These are phyloP conservation scores for Heteromurus nitidus DNA, from an alignment of 2,888 invertebrate species.

Conservation along the genomic window DNA sequence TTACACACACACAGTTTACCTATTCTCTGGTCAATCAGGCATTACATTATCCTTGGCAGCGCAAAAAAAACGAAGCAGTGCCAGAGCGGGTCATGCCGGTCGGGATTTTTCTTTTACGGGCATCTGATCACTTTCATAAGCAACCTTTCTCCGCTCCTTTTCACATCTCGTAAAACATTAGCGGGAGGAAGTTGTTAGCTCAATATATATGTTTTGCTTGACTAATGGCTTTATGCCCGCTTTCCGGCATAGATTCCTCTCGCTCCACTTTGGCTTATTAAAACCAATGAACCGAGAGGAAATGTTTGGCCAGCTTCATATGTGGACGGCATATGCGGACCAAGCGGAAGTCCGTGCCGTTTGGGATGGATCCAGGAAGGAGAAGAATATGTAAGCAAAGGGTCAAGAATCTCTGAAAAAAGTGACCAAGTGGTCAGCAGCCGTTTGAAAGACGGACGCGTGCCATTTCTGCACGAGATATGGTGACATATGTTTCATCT, in stretches of 20 bases:
- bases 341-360: conserved; percentile 42
- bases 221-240: conserved; percentile 60
- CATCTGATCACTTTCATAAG: conserved; percentile 26
- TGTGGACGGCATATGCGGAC: background rate
- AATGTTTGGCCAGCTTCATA: background rate
- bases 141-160: conserved; percentile 28
- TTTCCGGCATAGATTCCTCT: conserved; percentile 40
- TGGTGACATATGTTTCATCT: conserved; percentile 46
- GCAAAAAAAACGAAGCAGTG: no score
- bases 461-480: conserved; percentile 17
- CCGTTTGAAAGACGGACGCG: conserved; percentile 34
- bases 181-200: conserved; percentile 59
- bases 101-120: conserved; percentile 21
- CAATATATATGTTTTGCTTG: conserved; percentile 58
- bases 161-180: conserved; percentile 52
- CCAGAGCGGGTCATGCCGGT: background rate
- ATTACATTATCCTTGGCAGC: conserved; percentile 9
- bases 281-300: no score
- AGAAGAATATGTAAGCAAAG: conserved; percentile 23
- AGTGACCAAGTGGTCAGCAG: conserved; percentile 66
- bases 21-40: conserved; percentile 55
- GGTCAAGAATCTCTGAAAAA: conserved; percentile 49
- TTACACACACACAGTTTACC: conserved; percentile 39
- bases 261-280: conserved; percentile 23
- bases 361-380: conserved; percentile 45